Conservation (phyloP, 2,113 vertebrate genomes). For the Sinocyclocheilus anshuiensis region DNA sequence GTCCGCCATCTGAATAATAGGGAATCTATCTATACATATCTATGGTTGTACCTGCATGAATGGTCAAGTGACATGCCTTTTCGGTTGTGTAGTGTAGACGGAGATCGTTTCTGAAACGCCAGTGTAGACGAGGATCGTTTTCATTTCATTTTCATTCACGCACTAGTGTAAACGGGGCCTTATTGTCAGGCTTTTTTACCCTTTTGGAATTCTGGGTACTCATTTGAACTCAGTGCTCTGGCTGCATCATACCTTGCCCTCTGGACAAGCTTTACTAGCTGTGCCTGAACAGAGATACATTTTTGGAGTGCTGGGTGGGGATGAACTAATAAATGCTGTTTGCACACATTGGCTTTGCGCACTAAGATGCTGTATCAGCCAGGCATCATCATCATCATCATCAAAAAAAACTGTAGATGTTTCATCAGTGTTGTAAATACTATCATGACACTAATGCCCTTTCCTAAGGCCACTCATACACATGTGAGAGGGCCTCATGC, state of each 20-base stretch:
- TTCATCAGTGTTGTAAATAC: background rate
- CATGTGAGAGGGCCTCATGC: background rate
- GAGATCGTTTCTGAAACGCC: too few relatives aligned
- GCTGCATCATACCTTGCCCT: constrained; percentile 18
- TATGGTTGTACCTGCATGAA: too few relatives aligned
- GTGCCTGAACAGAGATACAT: constrained; percentile 15
- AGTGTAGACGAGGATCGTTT: too few relatives aligned
- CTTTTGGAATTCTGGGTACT: background rate
- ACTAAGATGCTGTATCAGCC: background rate
- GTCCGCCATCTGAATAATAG: too few relatives aligned
- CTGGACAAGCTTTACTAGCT: constrained; percentile 12
- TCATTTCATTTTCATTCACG: too few relatives aligned
- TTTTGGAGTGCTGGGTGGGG: background rate
- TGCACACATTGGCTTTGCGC: constrained; percentile 8
- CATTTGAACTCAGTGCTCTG: background rate
- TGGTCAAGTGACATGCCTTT: too few relatives aligned
- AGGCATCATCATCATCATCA: background rate
- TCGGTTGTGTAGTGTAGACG: too few relatives aligned
- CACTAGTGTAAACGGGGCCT: too few relatives aligned
- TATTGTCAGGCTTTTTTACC: background rate
- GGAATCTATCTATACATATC: too few relatives aligned
- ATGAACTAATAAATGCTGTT: constrained; percentile 1
- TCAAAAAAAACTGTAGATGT: background rate
- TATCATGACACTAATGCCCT: background rate
- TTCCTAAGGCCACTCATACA: background rate